A percentile compares a stretch with the other conserved stretches of the same genome.
phyloP scores from a whole-genome alignment of 2,888 invertebrate genomes.

The Orthosia gothica region DNA sequence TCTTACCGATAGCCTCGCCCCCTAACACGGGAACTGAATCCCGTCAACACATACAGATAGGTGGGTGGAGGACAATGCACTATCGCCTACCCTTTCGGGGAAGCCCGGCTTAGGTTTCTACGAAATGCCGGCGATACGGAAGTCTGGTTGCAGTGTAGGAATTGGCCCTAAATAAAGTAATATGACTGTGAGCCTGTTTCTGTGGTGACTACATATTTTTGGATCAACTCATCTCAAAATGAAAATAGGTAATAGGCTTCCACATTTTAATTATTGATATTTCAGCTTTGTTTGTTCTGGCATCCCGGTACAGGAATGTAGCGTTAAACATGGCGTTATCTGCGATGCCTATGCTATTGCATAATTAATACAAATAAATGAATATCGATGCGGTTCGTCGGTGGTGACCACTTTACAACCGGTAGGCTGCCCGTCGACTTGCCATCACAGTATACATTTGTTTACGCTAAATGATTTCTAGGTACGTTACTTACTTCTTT shows the following conservation, averaged over 20 bases:
- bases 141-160: background rate
- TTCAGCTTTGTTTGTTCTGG: too few species aligned
- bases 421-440: too few species aligned
- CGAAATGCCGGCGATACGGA: background rate
- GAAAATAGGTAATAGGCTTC: background rate
- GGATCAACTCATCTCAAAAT: background rate
- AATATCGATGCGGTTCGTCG: too few species aligned
- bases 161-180: background rate
- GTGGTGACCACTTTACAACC: too few species aligned
- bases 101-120: constrained; percentile 5
- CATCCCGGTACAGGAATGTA: too few species aligned
- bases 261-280: background rate
- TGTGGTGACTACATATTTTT: background rate
- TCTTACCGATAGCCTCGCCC: background rate
- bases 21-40: background rate
- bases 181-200: background rate
- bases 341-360: too few species aligned
- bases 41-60: constrained; percentile 10
- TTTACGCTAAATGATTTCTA: too few species aligned
- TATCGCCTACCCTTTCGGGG: constrained; percentile 38
- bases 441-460: too few species aligned
- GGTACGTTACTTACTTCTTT: too few species aligned
- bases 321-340: too few species aligned
- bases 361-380: too few species aligned
- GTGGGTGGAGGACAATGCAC: constrained; percentile 57